A percentile compares a stretch with the other conserved stretches of the same genome.
Conservation (phyloP, 2,113 vertebrate species). For the Chelonoidis abingdonii region DNA sequence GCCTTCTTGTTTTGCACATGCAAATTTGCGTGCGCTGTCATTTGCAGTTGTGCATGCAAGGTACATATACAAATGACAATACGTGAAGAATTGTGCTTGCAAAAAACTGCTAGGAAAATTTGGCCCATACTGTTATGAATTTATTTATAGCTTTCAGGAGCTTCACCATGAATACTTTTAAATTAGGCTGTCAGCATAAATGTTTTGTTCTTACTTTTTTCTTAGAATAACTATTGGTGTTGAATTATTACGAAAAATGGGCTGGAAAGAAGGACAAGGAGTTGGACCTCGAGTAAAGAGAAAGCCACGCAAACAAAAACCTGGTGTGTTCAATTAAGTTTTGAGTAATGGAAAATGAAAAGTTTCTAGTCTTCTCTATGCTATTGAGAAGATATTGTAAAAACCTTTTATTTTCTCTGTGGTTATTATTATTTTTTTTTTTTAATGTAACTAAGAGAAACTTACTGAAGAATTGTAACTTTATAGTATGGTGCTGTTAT, state of each 20-base stretch:
- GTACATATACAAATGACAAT: not conserved
- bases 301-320: slow-evolving; percentile 82
- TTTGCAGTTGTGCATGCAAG: not conserved
- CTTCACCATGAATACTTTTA: not conserved
- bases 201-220: not conserved
- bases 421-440: not conserved
- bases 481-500: not conserved
- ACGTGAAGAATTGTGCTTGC: not conserved
- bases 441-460: not conserved
- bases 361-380: not conserved
- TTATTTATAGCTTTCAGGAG: not conserved
- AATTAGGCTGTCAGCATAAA: not conserved
- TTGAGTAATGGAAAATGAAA: not conserved
- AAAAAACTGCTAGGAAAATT: not conserved
- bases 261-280: slow-evolving; percentile 97
- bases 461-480: not conserved
- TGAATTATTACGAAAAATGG: slow-evolving; percentile 92
- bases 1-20: not conserved
- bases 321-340: slow-evolving; percentile 73
- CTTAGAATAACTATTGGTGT: slow-evolving; percentile 90
- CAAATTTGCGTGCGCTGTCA: not conserved
- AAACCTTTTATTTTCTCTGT: not conserved
- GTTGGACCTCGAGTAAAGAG: slow-evolving; percentile 94
- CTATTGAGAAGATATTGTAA: not conserved
- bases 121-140: rapidly evolving